These are phyloP conservation scores for Limenitis camilla DNA, from an alignment of 2,888 invertebrate genomes.

Conservation along the genomic window DNA sequence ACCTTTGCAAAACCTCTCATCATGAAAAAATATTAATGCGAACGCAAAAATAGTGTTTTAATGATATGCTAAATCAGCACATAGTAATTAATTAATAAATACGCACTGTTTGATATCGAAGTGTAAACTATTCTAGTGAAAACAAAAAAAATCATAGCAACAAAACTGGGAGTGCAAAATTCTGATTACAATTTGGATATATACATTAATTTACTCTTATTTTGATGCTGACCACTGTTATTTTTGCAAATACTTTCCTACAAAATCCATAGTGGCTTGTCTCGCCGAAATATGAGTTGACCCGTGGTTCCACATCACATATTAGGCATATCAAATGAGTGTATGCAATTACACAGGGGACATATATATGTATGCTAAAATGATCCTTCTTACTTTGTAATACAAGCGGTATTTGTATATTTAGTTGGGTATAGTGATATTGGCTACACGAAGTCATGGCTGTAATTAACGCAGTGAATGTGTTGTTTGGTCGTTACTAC, in stretches of 20 bases:
- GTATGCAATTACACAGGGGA: constrained; percentile 22
- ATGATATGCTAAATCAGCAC: too few species aligned
- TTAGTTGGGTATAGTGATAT: constrained; percentile 9
- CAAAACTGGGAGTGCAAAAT: too few species aligned
- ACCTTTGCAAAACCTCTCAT: too few species aligned
- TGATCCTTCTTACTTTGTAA: neutral
- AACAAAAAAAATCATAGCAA: too few species aligned
- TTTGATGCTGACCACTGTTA: too few species aligned
- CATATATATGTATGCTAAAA: constrained; percentile 3
- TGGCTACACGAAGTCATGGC: constrained; percentile 21
- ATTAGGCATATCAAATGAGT: constrained; percentile 26
- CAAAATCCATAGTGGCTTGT: constrained; percentile 1
- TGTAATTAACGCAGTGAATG: constrained; percentile 28
- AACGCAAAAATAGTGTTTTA: too few species aligned
- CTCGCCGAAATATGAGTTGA: constrained; percentile 17
- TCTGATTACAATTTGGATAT: too few species aligned
- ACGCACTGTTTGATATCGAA: too few species aligned
- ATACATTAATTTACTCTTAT: too few species aligned
- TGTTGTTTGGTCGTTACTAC: constrained; percentile 26
- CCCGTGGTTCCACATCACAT: constrained; percentile 23
- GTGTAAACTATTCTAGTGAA: too few species aligned
- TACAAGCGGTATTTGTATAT: constrained; percentile 13
- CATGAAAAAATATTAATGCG: too few species aligned
- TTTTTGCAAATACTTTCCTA: neutral
- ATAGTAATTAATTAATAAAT: too few species aligned